Evolutionary conservation across 2,888 invertebrate species (phyloP).

Genomic region (Alsophila aescularia): DNA sequence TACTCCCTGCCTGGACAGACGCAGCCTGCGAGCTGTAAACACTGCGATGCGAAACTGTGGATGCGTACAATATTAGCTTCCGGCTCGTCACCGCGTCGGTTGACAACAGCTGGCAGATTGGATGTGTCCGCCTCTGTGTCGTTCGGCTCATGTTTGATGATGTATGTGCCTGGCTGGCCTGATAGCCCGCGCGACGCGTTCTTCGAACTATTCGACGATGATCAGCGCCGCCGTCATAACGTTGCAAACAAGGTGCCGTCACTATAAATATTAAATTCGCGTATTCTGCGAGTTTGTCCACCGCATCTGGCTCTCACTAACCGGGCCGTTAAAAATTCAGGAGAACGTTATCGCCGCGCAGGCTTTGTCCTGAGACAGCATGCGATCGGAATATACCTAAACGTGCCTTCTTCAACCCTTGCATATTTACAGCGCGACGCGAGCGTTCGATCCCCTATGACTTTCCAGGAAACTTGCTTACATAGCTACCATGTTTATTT

Average conservation of each 20-base stretch:
- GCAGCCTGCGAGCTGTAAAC: not conserved
- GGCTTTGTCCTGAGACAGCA: slow-evolving; percentile 56
- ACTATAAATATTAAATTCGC: slow-evolving; percentile 81
- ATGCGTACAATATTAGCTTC: too few species aligned
- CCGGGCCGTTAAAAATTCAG: slow-evolving; percentile 77
- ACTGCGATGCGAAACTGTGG: not conserved
- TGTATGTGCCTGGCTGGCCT: not conserved
- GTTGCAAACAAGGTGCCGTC: slow-evolving; percentile 66
- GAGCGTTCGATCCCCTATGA: not conserved
- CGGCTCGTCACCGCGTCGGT: too few species aligned
- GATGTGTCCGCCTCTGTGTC: too few species aligned
- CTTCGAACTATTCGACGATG: not conserved
- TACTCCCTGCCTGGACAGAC: not conserved
- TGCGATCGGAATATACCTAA: slow-evolving; percentile 46
- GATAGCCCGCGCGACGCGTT: not conserved
- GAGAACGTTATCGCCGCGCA: slow-evolving; percentile 59
- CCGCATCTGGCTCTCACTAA: slow-evolving; percentile 76
- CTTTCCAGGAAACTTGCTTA: not conserved
- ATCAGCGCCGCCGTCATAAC: slow-evolving; percentile 49
- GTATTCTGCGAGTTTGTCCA: slow-evolving; percentile 67
- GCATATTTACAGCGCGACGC: not conserved
- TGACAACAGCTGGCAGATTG: too few species aligned
- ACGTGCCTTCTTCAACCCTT: slow-evolving; percentile 5
- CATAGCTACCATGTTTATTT: not conserved
- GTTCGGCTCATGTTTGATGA: too few species aligned